Percentiles rank a stretch among this genome's conserved stretches.
These are phyloP conservation scores for Sus cebifrons DNA, from an alignment of 2,797 vertebrate genomes.

Conservation along the genomic window DNA sequence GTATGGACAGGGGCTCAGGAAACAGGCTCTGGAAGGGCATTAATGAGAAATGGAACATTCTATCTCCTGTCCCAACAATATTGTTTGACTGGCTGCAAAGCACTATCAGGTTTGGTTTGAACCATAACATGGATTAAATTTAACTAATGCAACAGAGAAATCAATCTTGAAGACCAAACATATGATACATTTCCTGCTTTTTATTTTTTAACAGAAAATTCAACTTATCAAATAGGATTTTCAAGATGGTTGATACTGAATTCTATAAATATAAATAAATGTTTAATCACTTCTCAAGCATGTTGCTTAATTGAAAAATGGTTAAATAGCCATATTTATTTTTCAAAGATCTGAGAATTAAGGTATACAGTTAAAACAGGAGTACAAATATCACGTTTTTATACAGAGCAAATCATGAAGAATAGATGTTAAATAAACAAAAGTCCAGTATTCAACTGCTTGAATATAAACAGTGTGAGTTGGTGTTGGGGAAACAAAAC, in stretches of 20 bases:
- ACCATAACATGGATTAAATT: neutral
- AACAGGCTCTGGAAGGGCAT: slow-evolving; percentile 92
- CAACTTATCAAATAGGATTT: slow-evolving; percentile 1
- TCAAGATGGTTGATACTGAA: slow-evolving; percentile 15
- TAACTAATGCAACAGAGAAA: slow-evolving; percentile 20
- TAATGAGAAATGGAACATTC: neutral
- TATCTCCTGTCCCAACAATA: neutral
- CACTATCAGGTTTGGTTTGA: neutral
- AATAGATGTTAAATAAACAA: slow-evolving; percentile 42
- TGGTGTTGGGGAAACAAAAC: neutral
- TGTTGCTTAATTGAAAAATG: slow-evolving; percentile 14
- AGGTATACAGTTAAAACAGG: slow-evolving; percentile 22
- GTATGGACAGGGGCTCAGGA: slow-evolving; percentile 92
- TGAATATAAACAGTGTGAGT: slow-evolving; percentile 11
- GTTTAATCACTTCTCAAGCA: slow-evolving; percentile 52
- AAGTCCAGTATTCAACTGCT: neutral
- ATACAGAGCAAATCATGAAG: neutral
- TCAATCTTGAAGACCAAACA: neutral
- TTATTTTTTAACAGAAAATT: slow-evolving; percentile 71
- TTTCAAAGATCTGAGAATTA: slow-evolving; percentile 58
- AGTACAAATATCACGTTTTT: slow-evolving; percentile 41
- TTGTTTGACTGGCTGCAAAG: neutral
- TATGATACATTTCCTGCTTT: neutral
- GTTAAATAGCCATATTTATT: slow-evolving; percentile 70
- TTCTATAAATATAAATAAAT: slow-evolving; percentile 11